A percentile compares a stretch with the other conserved stretches of the same genome.
phyloP scores from a whole-genome alignment of 2,888 invertebrate genomes.

The Apamea epomidion region DNA sequence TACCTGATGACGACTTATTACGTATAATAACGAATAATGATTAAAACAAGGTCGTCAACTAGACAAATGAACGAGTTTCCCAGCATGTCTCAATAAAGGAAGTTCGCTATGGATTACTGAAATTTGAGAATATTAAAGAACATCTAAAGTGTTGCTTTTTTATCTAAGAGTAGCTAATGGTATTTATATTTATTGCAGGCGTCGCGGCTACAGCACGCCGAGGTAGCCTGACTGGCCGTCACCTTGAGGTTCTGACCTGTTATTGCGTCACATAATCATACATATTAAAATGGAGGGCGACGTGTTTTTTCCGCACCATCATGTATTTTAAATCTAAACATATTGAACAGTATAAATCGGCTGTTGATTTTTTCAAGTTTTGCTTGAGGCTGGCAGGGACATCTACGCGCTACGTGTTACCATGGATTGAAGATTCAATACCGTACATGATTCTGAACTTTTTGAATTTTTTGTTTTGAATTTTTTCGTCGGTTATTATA shows the following conservation, averaged over 20 bases:
- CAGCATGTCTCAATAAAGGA: neutral
- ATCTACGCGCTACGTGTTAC: neutral
- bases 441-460: neutral
- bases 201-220: conserved; percentile 59
- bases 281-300: conserved; percentile 83
- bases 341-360: conserved; percentile 32
- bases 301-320: conserved; percentile 78
- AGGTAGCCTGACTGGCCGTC: conserved; percentile 71
- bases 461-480: neutral
- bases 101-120: neutral
- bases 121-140: neutral
- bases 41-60: neutral
- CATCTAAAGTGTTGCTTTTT: conserved; percentile 7
- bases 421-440: neutral
- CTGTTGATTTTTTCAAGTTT: conserved; percentile 20
- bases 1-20: neutral
- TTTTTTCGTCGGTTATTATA: neutral
- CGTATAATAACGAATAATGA: neutral
- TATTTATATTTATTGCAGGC: conserved; percentile 38
- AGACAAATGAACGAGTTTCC: neutral
- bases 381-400: neutral
- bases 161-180: conserved; percentile 14
- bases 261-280: conserved; percentile 83
- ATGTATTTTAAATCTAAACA: conserved; percentile 64
- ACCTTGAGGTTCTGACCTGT: conserved; percentile 84